A percentile compares a stretch with the other conserved stretches of the same genome.
These are phyloP conservation scores for Papilio demoleus DNA, from an alignment of 2,888 invertebrate species.

Conservation along the genomic window DNA sequence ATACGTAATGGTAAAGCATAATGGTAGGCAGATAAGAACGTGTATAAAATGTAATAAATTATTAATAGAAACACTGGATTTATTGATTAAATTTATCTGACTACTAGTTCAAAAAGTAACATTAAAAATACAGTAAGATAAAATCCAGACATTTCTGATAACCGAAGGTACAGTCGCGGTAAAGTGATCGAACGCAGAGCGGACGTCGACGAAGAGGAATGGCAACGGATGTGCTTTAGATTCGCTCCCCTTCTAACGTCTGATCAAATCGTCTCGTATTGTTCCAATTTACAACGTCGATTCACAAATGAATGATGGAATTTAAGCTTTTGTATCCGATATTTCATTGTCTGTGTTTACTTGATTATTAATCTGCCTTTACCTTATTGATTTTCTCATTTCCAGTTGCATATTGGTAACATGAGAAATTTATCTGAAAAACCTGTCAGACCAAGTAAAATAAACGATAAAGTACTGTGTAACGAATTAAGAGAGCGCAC, in stretches of 20 bases:
- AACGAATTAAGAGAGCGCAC: conserved; percentile 42
- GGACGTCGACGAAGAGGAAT: conserved; percentile 38
- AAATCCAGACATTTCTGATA: conserved; percentile 31
- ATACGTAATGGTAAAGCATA: too few relatives aligned
- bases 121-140: conserved; percentile 16
- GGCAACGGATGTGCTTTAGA: conserved; percentile 28
- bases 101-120: background rate
- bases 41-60: too few relatives aligned
- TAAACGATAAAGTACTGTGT: conserved; percentile 25
- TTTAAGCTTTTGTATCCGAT: background rate
- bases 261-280: conserved; percentile 22
- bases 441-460: conserved; percentile 22
- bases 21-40: too few relatives aligned
- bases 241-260: conserved; percentile 26
- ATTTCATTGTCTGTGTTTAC: background rate
- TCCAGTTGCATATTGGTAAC: too few relatives aligned
- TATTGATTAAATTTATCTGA: too few relatives aligned
- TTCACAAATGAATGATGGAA: conserved; percentile 20
- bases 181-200: conserved; percentile 26
- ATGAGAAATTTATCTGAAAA: too few relatives aligned
- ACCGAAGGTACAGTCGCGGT: conserved; percentile 27
- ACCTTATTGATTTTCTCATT: background rate
- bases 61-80: too few relatives aligned
- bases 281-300: conserved; percentile 30
- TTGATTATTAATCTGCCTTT: background rate